Conservation (phyloP, 2,888 invertebrate species). For the Sarcophaga rosellei region DNA sequence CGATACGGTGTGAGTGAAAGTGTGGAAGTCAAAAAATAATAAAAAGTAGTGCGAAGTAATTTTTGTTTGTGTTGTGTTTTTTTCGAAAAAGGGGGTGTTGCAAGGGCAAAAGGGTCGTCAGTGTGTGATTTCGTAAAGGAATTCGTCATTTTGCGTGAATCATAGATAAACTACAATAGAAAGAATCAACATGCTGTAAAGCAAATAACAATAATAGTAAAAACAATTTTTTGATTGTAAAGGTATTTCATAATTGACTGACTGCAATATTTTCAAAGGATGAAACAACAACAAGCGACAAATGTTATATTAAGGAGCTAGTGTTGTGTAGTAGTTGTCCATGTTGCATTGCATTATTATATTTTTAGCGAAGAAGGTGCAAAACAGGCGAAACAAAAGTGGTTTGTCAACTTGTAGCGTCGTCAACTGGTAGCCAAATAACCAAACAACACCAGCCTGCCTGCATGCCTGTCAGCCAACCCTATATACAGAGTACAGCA, state of each 20-base stretch:
- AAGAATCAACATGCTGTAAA: constrained; percentile 47
- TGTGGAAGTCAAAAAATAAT: constrained; percentile 17
- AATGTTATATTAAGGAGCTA: constrained; percentile 17
- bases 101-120: constrained; percentile 50
- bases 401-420: constrained; percentile 80
- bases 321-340: background rate
- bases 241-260: background rate
- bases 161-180: constrained; percentile 33
- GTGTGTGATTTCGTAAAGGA: constrained; percentile 50
- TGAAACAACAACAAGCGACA: background rate
- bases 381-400: constrained; percentile 73
- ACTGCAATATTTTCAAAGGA: constrained; percentile 1
- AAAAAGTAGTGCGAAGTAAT: constrained; percentile 27
- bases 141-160: constrained; percentile 58
- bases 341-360: constrained; percentile 53
- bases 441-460: constrained; percentile 29
- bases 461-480: constrained; percentile 26
- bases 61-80: background rate
- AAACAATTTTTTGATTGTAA: background rate
- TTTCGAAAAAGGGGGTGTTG: constrained; percentile 26
- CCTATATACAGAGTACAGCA: constrained; percentile 29
- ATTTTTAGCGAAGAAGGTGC: constrained; percentile 67
- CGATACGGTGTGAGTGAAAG: constrained; percentile 31
- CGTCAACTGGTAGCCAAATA: constrained; percentile 63
- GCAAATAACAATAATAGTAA: constrained; percentile 6